Percentiles rank a stretch among this genome's conserved stretches.
Evolutionary conservation across 2,113 vertebrate species (phyloP).

Genomic region (Sinocyclocheilus anophthalmus): DNA sequence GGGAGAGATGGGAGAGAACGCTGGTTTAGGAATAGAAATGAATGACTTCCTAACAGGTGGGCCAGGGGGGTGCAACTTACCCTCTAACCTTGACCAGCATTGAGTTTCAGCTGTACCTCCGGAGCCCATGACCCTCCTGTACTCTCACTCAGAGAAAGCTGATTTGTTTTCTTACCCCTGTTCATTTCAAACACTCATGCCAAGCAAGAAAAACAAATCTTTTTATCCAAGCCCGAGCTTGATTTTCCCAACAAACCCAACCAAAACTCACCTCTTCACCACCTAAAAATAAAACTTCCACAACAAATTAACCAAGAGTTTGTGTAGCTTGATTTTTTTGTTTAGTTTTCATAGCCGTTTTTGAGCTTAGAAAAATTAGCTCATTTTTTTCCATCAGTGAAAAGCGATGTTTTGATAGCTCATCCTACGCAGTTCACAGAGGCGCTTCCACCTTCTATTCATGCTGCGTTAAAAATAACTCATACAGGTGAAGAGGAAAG

Average conservation of each 20-base stretch:
- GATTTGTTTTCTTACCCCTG: slow-evolving; percentile 60
- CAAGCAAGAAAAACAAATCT: neutral
- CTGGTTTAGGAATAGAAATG: slow-evolving; percentile 60
- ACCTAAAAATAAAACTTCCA: neutral
- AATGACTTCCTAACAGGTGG: slow-evolving; percentile 74
- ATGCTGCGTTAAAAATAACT: slow-evolving; percentile 68
- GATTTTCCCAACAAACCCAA: neutral
- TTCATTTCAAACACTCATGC: slow-evolving; percentile 52
- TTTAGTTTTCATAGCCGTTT: slow-evolving; percentile 36
- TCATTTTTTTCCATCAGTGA: slow-evolving; percentile 45
- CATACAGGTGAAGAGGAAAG: slow-evolving; percentile 56
- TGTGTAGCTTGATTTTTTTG: slow-evolving; percentile 2
- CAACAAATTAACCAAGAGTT: slow-evolving; percentile 45
- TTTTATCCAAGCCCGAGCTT: neutral
- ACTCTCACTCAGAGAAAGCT: slow-evolving; percentile 59
- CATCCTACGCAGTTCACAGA: slow-evolving; percentile 66
- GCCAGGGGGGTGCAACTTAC: slow-evolving; percentile 52
- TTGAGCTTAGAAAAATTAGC: slow-evolving; percentile 53
- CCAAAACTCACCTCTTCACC: neutral
- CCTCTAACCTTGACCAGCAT: slow-evolving; percentile 53
- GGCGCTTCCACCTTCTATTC: slow-evolving; percentile 67
- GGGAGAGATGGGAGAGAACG: slow-evolving; percentile 49
- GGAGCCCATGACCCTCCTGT: slow-evolving; percentile 57
- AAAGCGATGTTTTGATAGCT: slow-evolving; percentile 60
- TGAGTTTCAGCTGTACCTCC: slow-evolving; percentile 64